Evolutionary conservation across 2,113 vertebrate genomes (phyloP), one percentile per base, ranked within the genome.

Genomic region (Hydropotes inermis): DNA sequence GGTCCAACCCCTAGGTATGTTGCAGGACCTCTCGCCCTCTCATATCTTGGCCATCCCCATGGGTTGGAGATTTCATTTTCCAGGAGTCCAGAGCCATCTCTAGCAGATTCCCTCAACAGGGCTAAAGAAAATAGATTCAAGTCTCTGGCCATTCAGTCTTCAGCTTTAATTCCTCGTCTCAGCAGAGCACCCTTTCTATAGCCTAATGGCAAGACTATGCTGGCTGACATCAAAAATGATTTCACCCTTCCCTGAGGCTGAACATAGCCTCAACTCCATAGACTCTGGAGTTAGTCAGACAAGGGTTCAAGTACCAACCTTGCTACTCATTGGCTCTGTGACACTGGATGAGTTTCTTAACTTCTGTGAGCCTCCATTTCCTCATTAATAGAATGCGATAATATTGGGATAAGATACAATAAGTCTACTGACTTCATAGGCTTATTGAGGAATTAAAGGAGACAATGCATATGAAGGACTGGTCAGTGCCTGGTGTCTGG

Each of bases 181-280:
- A 74, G n/a, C 0, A 1, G 61, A 70, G 12, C 23, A 13, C 2
- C 36, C 28, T 54, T 1, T 28, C 23, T 27, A 30, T 2, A 85
- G 50, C 33, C 45, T 8, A 28, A 2, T 10, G 15, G 30, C 43
- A 27, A 85, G 70, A 10, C 0, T 8, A 4, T 3, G 33, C 25
- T 61, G 17, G 47, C 45, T 25, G 54, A 55, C 0, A 0, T 76
- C n/a, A 36, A 9, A 11, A 17, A 0, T 36, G 60, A 30, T 2
- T 27, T 64, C 12, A 4, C 7, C 52, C 10, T 39, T 45, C 30
- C 45, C 43, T 8, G 15, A 15, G 45, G 17, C 13, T 6, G 5
- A 28, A 6, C 28, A 7, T 0, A 23, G n/a, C 39, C 67, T 52
- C 61, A 39, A 17, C 0, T 6, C 23, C 36, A 1, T 2, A 4